Evolutionary conservation across 2,113 vertebrate species (phyloP).

Genomic region (Erinaceus europaeus): DNA sequence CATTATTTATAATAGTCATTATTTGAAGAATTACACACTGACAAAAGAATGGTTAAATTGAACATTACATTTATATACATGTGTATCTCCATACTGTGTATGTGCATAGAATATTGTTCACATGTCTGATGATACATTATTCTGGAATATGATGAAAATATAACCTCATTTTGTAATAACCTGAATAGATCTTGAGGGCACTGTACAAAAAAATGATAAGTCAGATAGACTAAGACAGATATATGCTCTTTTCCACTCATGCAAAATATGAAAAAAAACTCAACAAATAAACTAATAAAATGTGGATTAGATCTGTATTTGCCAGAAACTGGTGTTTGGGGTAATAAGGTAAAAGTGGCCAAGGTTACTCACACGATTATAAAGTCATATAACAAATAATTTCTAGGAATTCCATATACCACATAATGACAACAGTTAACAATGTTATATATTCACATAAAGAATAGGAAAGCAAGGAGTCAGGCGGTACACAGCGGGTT

Average conservation of each 20-base stretch:
- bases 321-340: not conserved
- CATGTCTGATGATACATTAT: not conserved
- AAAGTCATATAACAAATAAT: too few species aligned
- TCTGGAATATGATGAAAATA: not conserved
- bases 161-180: not conserved
- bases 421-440: not conserved
- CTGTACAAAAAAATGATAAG: not conserved
- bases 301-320: not conserved
- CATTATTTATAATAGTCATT: too few species aligned
- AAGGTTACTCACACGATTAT: not conserved
- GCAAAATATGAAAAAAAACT: not conserved
- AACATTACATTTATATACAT: not conserved
- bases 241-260: not conserved
- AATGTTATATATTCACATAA: too few species aligned
- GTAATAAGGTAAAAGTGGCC: not conserved
- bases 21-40: too few species aligned
- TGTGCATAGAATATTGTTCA: not conserved
- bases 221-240: not conserved
- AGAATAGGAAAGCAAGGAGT: too few species aligned
- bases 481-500: too few species aligned
- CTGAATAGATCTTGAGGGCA: not conserved
- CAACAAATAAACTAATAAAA: not conserved
- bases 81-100: too few species aligned
- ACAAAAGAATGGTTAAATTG: not conserved
- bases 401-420: not conserved